Conservation (phyloP, 2,888 invertebrate genomes). For the Phengaris arion region DNA sequence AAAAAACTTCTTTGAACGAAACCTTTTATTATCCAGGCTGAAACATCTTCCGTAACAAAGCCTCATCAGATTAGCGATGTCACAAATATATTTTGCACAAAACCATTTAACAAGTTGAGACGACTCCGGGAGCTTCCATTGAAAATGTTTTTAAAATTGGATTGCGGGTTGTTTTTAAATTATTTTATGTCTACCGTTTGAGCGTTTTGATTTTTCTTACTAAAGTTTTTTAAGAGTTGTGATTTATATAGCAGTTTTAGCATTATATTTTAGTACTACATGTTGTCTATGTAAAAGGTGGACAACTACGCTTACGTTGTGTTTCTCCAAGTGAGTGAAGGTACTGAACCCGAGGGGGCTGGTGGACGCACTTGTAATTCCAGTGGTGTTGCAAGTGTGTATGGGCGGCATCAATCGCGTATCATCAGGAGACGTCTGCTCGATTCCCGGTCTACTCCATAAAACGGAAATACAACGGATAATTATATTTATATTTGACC, state of each 20-base stretch:
- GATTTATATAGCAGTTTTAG: no score
- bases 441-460: background rate
- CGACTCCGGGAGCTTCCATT: background rate
- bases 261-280: no score
- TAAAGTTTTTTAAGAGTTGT: background rate
- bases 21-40: slow-evolving; percentile 7
- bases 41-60: background rate
- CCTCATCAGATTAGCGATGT: slow-evolving; percentile 20
- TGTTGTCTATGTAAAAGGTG: no score
- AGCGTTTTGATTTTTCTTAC: background rate
- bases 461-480: background rate
- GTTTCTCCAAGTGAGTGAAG: no score
- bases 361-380: no score
- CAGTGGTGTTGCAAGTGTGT: no score
- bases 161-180: background rate
- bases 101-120: slow-evolving; percentile 17
- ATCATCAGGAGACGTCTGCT: background rate
- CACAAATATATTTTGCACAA: slow-evolving; percentile 25
- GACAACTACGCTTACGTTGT: no score
- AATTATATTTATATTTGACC: background rate
- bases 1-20: background rate
- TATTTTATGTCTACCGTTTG: background rate
- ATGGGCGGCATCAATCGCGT: no score
- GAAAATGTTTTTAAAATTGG: slow-evolving; percentile 4
- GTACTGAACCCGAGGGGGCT: no score